Base-by-base conservation (phyloP, 2,113 vertebrate genomes). In the Alexandromys fortis region DNA sequence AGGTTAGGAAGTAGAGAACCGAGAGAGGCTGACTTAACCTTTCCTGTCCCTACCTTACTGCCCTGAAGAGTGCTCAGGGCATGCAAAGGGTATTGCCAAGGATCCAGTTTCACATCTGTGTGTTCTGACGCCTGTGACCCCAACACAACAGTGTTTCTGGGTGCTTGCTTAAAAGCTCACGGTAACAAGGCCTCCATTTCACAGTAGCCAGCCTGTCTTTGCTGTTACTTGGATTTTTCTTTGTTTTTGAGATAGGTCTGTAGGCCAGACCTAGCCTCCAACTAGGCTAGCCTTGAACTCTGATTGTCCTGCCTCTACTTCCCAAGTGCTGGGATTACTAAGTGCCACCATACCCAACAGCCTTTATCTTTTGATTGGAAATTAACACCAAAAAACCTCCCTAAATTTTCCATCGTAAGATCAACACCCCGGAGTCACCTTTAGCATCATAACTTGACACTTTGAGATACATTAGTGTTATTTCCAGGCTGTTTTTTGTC, bases 331-430 rank as follows among this genome's bases (percentile, higher is more conserved):
- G 26, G 30, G 28, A 75, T 45, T 61, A 61, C 67, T 10, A 12
- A 19, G 35, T 16, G 24, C 49, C n/a, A 89, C 49, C 13, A 30
- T 17, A 45, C 11, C 65, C 21, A 67, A 52, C 24, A 91, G 22
- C 47, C 61, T 94, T 96, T 96, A 92, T 89, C 86, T 88, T 95
- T 68, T 89, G 94, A 92, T 96, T 95, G 94, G 96, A 97, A 91
- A 96, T 95, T 97, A 96, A 96, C 90, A 88, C 86, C 81, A 55
- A 87, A 92, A 30, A 82, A 22, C 82, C 30, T 47, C 65, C 93
- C 95, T 94, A 88, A 13, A 52, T 89, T 96, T 97, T 82, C 72
- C 55, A 92, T 55, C 52, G 7, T 94, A 89, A 89, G 38, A 52
- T 92, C 86, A 67, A 78, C 79, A 86, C 35, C 30, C 75, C 61